Base-by-base conservation (phyloP, 2,113 vertebrate species). In the Cinclus cinclus region DNA sequence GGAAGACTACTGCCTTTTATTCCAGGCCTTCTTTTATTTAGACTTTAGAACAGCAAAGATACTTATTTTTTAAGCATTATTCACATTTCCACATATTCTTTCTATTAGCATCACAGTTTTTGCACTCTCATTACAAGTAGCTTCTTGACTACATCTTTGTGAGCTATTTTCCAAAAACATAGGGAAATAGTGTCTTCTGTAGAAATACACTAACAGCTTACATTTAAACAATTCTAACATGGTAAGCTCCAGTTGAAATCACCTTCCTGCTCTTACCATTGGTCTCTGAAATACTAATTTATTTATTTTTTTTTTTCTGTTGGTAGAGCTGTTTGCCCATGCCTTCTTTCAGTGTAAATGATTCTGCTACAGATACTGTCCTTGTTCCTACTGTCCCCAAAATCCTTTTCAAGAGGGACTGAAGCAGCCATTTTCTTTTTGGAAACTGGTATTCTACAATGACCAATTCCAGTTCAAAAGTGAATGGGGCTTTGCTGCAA, bases 281-380 rank as follows among this genome's bases (percentile, higher is more conserved):
- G 55, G 25, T 9, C 41, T 74, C 56, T 41, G 46, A 89, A 64
- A 74, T n/a, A 13, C 13, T 24, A 24, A 11, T 22, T 23, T 19
- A 7, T 7, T 24, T 7, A 3, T 25, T 31, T 4, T 22, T 31
- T 22, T 31, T 37, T 9, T 15, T 15, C 11, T 6, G 1, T 27
- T 67, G 9, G 20, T 33, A 80, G 44, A 88, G 11, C 13, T 46
- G 5, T 68, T 67, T 79, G 13, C 20, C 50, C 47, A 35, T 2
- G 5, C 23, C 18, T 28, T 41, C 20, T 71, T 39, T 52, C 75
- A 73, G 20, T 10, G 1, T 11, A 19, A 46, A 35, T 28, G 15
- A 25, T 82, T 30, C 42, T 88, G 27, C 15, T 17, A 53, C 13
- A 56, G 50, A 39, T 8, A 15, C 4, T 27, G 18, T 27, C 15